Evolutionary conservation across 2,888 invertebrate species (phyloP).

Genomic region (Sabellastarte sp.): DNA sequence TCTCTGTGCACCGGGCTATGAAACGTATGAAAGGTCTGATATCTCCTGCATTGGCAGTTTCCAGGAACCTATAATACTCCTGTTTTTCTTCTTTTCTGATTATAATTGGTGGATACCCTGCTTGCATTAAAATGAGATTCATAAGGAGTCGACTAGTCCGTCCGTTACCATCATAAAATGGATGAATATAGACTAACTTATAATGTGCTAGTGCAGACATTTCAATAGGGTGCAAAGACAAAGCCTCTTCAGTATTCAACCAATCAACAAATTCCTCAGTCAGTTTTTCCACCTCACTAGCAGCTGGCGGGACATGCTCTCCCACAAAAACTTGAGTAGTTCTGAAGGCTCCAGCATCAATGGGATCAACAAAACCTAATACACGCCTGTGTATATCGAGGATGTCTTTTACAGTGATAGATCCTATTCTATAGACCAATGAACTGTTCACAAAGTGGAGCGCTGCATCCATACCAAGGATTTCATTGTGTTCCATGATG

Average conservation of each 20-base stretch:
- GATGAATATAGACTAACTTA: constrained; percentile 94
- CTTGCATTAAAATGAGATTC: constrained; percentile 89
- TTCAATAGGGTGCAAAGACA: constrained; percentile 86
- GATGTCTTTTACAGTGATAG: constrained; percentile 81
- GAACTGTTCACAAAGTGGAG: constrained; percentile 85
- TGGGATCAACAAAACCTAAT: constrained; percentile 90
- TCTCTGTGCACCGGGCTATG: constrained; percentile 83
- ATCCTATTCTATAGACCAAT: constrained; percentile 68
- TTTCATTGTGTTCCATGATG: constrained; percentile 95
- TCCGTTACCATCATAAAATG: constrained; percentile 95
- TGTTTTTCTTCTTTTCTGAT: constrained; percentile 80
- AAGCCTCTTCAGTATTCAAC: constrained; percentile 82
- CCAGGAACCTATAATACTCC: constrained; percentile 77
- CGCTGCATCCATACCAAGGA: constrained; percentile 84
- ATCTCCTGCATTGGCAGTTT: constrained; percentile 91
- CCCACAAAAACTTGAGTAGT: constrained; percentile 78
- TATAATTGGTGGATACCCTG: constrained; percentile 94
- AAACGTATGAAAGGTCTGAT: constrained; percentile 93
- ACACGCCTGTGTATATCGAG: constrained; percentile 89
- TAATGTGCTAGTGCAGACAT: constrained; percentile 95
- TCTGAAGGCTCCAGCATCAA: constrained; percentile 85
- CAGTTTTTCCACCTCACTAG: constrained; percentile 75
- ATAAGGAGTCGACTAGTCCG: constrained; percentile 91
- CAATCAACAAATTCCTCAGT: constrained; percentile 89
- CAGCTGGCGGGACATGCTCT: constrained; percentile 88